phyloP scores from a whole-genome alignment of 2,113 vertebrate species.

The Piliocolobus tephrosceles region DNA sequence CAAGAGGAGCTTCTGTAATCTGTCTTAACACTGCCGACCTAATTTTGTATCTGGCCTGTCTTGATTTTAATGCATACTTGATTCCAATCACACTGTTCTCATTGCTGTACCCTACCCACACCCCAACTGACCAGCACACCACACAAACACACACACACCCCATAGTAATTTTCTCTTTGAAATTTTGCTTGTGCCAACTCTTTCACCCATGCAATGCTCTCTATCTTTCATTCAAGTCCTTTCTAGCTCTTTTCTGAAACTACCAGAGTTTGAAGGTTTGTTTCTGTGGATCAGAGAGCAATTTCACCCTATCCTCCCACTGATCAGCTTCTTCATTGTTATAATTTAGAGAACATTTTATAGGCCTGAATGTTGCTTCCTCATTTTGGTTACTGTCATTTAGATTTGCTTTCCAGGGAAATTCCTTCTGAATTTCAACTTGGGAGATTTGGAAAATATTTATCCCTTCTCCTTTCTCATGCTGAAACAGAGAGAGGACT shows the following conservation, averaged over 20 bases:
- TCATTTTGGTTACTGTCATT: not conserved
- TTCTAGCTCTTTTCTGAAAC: not conserved
- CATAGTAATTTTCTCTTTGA: not conserved
- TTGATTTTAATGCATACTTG: not conserved
- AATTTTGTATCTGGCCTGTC: not conserved
- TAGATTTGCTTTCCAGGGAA: not conserved
- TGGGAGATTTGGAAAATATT: not conserved
- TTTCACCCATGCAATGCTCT: not conserved
- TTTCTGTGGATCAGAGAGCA: not conserved
- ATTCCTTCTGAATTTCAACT: not conserved
- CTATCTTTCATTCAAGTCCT: not conserved
- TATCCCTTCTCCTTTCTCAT: not conserved
- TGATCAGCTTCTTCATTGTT: not conserved
- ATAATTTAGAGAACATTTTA: not conserved
- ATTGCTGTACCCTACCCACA: not conserved
- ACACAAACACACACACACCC: too few species aligned
- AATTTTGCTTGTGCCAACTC: not conserved
- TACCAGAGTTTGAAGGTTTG: not conserved
- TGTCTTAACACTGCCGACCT: not conserved
- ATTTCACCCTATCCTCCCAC: not conserved
- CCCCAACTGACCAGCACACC: not conserved
- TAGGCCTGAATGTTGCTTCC: not conserved
- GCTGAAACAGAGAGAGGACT: not conserved
- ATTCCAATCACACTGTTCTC: not conserved
- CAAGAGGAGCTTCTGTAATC: not conserved